Conservation (phyloP, 1,140 invertebrate genomes). For the Zaprionus nigranus region DNA sequence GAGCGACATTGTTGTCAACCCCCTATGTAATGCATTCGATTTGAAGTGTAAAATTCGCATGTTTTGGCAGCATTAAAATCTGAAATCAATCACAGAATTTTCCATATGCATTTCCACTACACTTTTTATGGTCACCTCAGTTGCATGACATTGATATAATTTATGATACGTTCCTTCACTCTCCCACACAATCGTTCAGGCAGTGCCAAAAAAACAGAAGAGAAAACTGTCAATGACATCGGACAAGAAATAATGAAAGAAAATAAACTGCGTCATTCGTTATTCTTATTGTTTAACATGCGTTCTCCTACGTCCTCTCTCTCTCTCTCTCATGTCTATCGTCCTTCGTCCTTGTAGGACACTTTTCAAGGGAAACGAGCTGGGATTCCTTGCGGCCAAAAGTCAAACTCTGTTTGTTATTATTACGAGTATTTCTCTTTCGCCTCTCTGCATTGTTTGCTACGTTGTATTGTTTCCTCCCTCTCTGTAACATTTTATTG, state of each 20-base stretch:
- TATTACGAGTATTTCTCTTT: slow-evolving; percentile 52
- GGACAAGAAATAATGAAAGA: slow-evolving; percentile 42
- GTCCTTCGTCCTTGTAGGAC: slow-evolving; percentile 28
- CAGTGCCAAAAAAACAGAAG: slow-evolving; percentile 42
- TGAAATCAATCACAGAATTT: slow-evolving; percentile 67
- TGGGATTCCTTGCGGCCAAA: slow-evolving; percentile 28
- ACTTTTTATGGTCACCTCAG: slow-evolving; percentile 26
- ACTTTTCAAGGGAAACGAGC: slow-evolving; percentile 57
- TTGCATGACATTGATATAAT: slow-evolving; percentile 76
- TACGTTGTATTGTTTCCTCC: slow-evolving; percentile 46
- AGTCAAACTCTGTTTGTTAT: slow-evolving; percentile 77
- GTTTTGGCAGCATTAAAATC: slow-evolving; percentile 21
- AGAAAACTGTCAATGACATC: slow-evolving; percentile 64
- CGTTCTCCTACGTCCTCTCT: slow-evolving; percentile 32
- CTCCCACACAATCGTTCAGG: slow-evolving; percentile 9
- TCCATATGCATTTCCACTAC: slow-evolving; percentile 56
- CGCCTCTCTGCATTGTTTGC: slow-evolving; percentile 39
- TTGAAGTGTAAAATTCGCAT: slow-evolving; percentile 58
- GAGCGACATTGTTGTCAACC: slow-evolving; percentile 22
- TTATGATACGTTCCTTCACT: slow-evolving; percentile 54
- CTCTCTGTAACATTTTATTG: slow-evolving; percentile 33
- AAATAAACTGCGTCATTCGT: slow-evolving; percentile 69
- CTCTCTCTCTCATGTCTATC: background rate
- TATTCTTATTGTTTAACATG: slow-evolving; percentile 70
- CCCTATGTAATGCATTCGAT: slow-evolving; percentile 16